A percentile compares a stretch with the other conserved stretches of the same genome.
phyloP scores from a whole-genome alignment of 2,888 invertebrate species.

The Omphaloscelis lunosa region DNA sequence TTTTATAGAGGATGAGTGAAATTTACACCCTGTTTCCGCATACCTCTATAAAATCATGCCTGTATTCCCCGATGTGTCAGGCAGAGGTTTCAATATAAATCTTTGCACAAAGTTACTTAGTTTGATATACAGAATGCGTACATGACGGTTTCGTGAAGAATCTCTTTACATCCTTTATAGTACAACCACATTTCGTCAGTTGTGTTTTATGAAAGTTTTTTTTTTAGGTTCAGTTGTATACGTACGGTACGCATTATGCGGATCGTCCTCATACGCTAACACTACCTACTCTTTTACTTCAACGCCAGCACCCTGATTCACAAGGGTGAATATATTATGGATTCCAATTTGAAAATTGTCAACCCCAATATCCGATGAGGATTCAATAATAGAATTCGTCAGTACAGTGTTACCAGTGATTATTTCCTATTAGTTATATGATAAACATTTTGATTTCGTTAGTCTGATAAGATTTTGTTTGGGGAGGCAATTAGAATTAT shows the following conservation, averaged over 20 bases:
- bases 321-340: conserved; percentile 87
- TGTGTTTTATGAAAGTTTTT: too few relatives aligned
- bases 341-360: conserved; percentile 89
- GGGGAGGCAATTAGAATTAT: conserved; percentile 57
- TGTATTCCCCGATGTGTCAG: too few relatives aligned
- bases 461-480: conserved; percentile 48
- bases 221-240: too few relatives aligned
- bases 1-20: too few relatives aligned
- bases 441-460: conserved; percentile 69
- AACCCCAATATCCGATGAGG: conserved; percentile 84
- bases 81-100: too few relatives aligned
- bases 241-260: not conserved
- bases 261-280: conserved; percentile 59
- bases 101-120: too few relatives aligned
- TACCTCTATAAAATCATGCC: too few relatives aligned
- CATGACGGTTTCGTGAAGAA: too few relatives aligned
- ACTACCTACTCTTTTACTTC: conserved; percentile 33
- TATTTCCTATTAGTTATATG: conserved; percentile 87
- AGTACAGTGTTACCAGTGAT: conserved; percentile 82
- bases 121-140: too few relatives aligned
- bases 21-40: too few relatives aligned
- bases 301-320: conserved; percentile 66
- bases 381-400: conserved; percentile 84
- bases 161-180: too few relatives aligned
- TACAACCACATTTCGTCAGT: too few relatives aligned